phyloP scores from a whole-genome alignment of 2,113 vertebrate species.

The Gnathonemus longibarbis region DNA sequence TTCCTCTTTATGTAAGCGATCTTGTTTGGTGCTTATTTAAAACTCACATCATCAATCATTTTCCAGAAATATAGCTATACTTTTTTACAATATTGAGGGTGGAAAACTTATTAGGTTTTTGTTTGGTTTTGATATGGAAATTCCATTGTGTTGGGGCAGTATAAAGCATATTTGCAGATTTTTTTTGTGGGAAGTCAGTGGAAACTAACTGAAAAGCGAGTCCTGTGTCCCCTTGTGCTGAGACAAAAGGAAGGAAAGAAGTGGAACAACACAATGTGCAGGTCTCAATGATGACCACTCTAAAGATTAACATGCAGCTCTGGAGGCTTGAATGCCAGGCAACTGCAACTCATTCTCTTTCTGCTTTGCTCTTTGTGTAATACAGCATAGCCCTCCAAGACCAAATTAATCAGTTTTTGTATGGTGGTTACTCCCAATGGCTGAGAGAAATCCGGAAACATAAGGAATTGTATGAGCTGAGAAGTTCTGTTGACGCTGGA shows the following conservation, averaged over 20 bases:
- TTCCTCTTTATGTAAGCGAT: background rate
- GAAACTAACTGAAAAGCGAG: background rate
- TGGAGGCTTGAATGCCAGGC: background rate
- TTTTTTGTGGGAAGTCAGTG: background rate
- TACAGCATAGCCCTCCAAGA: constrained; percentile 20
- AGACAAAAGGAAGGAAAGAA: background rate
- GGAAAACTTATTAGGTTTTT: background rate
- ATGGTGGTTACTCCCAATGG: constrained; percentile 28
- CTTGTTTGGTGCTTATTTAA: background rate
- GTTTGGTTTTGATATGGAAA: background rate
- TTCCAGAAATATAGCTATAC: background rate
- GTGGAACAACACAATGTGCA: background rate
- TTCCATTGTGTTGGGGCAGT: background rate
- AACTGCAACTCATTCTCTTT: background rate
- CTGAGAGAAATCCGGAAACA: background rate
- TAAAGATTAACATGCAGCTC: background rate
- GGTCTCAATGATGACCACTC: background rate
- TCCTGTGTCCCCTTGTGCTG: background rate
- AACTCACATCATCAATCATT: background rate
- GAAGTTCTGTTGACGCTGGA: background rate
- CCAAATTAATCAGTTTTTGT: constrained; percentile 42
- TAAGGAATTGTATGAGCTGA: background rate
- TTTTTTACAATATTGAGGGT: background rate
- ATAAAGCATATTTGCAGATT: background rate
- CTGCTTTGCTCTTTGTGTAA: background rate